Percentiles rank a stretch among this genome's conserved stretches.
phyloP scores from a whole-genome alignment of 2,113 vertebrate genomes.

The Alces alces region DNA sequence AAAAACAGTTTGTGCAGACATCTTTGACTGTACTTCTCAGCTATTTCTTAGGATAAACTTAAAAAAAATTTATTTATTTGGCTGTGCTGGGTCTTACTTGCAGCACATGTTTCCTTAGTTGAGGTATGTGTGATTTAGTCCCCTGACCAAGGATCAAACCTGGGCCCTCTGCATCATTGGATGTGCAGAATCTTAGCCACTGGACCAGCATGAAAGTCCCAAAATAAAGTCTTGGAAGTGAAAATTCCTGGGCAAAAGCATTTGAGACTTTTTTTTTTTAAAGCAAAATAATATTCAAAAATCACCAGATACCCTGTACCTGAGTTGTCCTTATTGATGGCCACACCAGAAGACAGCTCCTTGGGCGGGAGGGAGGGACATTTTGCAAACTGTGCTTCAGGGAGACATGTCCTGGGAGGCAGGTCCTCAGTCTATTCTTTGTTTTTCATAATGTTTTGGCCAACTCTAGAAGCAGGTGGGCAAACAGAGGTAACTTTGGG shows the following conservation, averaged over 20 bases:
- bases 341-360: background rate
- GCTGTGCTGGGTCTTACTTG: background rate
- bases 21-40: background rate
- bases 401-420: background rate
- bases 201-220: background rate
- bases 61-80: background rate
- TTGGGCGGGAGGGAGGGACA: background rate
- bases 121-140: background rate
- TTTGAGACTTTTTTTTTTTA: background rate
- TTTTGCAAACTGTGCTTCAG: background rate
- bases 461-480: background rate
- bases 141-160: background rate
- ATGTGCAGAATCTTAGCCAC: background rate
- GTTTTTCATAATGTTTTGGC: background rate
- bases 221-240: background rate
- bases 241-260: background rate
- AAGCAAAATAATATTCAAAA: conserved; percentile 20
- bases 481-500: background rate
- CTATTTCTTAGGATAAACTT: background rate
- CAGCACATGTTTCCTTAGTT: background rate
- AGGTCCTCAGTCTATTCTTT: background rate
- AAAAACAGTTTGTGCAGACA: background rate
- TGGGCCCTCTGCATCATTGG: background rate
- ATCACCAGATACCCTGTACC: background rate
- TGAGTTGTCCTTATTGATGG: background rate